Percentiles rank a stretch among this genome's conserved stretches.
Conservation (phyloP, 1,140 invertebrate species). For the Archivesica marissinica region DNA sequence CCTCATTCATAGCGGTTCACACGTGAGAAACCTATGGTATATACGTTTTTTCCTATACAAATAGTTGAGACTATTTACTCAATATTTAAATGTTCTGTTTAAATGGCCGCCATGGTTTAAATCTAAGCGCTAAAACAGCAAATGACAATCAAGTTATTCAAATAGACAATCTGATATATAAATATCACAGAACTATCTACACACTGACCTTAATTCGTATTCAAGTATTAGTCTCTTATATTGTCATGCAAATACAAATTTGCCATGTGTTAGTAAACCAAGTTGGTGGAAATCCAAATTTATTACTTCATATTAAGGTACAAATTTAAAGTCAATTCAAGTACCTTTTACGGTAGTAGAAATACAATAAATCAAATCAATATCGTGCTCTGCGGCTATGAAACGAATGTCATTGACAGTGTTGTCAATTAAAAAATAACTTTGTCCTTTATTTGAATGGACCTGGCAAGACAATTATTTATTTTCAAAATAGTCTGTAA, state of each 20-base stretch:
- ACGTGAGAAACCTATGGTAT: not conserved
- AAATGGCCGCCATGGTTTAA: constrained; percentile 12
- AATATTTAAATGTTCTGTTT: not conserved
- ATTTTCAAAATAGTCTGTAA: too few relatives aligned
- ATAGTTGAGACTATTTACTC: constrained; percentile 13
- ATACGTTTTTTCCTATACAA: not conserved
- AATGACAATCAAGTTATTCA: not conserved
- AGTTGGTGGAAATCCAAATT: constrained; percentile 26
- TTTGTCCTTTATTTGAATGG: not conserved
- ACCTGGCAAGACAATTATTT: too few relatives aligned
- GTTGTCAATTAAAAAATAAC: too few relatives aligned
- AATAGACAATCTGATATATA: constrained; percentile 10
- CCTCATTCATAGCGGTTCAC: not conserved
- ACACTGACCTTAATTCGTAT: constrained; percentile 22
- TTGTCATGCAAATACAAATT: not conserved
- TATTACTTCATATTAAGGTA: not conserved
- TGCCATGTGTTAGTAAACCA: not conserved
- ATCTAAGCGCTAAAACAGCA: not conserved
- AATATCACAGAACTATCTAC: not conserved
- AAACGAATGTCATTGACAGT: too few relatives aligned
- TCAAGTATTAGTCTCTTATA: not conserved
- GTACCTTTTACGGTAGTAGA: not conserved
- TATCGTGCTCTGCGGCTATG: too few relatives aligned
- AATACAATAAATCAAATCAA: too few relatives aligned
- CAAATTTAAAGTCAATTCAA: not conserved